Base-by-base conservation (phyloP, 2,797 vertebrate genomes). In the Enteromius trimaculatus region DNA sequence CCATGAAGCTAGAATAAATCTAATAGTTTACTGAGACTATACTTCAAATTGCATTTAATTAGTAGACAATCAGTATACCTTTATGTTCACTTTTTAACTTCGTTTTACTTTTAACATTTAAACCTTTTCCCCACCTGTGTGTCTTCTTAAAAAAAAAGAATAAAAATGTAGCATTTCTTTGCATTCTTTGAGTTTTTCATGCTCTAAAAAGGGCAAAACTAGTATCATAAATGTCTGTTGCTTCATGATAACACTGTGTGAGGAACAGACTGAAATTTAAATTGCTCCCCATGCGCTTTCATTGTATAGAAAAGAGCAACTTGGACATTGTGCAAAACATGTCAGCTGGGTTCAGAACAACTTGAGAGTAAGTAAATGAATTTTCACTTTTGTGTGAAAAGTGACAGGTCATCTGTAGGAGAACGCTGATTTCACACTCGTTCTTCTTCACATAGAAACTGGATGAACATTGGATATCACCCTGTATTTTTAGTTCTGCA, bases 401-500 rank as follows among this genome's bases (percentile, higher is more conserved):
- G 60, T 16, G n/a, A 14, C 31, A 51, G 71, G 81, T 81, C 55
- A 74, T 13, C 3, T 64, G 26, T 66, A 82, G 71, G 71, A 55
- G 80, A 55, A 2, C 1, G 6, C 29, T 31, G 70, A 82, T 53
- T 16, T 6, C 0, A 2, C 13, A 9, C 6, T 49, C 31, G 19
- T 16, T 71, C 53, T 68, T 66, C 17, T 44, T 66, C 17, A 11
- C 19, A 8, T 23, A 16, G 34, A 23, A 62, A 13, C 55, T 77
- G 60, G 17, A 47, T 66, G 60, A 78, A 78, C 60, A 65, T 34
- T 37, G 39, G 47, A 75, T 49, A 42, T 77, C 39, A 21, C 19
- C 19, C 21, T 55, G n/a, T 81, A 84, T 76, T 76, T 80, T 60
- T 76, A 58, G 70, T 37, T 68, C 19, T 77, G 74, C 14, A 5